Conservation (phyloP, 2,113 vertebrate species). For the Mellivora capensis region DNA sequence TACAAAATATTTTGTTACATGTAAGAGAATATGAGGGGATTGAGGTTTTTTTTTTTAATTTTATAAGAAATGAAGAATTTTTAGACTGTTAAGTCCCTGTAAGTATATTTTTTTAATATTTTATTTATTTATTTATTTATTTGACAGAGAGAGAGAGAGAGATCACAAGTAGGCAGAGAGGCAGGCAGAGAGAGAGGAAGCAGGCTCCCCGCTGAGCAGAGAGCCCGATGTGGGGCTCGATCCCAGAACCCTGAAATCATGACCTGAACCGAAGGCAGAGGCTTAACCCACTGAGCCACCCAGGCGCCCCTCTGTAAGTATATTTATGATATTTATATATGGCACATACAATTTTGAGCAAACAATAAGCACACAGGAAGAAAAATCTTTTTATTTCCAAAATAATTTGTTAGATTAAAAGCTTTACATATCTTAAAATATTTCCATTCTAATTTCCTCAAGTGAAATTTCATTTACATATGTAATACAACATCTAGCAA, state of each 20-base stretch:
- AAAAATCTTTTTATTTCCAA: constrained; percentile 38
- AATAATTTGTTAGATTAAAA: constrained; percentile 63
- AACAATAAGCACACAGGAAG: constrained; percentile 26
- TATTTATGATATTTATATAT: constrained; percentile 9
- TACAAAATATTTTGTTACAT: neutral
- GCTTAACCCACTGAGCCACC: too few relatives aligned
- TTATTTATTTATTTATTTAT: too few relatives aligned
- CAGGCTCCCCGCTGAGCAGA: too few relatives aligned
- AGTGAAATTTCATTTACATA: constrained; percentile 42
- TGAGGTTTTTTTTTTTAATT: neutral
- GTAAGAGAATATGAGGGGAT: neutral
- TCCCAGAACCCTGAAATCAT: too few relatives aligned
- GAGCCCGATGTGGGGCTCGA: too few relatives aligned
- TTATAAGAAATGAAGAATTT: constrained; percentile 15
- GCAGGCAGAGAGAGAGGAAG: too few relatives aligned
- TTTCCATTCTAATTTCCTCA: constrained; percentile 40
- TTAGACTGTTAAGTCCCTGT: neutral
- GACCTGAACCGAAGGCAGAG: too few relatives aligned
- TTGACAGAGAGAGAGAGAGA: too few relatives aligned
- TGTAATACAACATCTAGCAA: neutral
- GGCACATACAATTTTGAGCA: constrained; percentile 24
- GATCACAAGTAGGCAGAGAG: too few relatives aligned
- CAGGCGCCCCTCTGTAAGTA: too few relatives aligned
- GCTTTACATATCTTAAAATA: constrained; percentile 59
- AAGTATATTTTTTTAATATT: too few relatives aligned